Evolutionary conservation across 2,888 invertebrate genomes (phyloP).

Genomic region (Esperia sulphurella): DNA sequence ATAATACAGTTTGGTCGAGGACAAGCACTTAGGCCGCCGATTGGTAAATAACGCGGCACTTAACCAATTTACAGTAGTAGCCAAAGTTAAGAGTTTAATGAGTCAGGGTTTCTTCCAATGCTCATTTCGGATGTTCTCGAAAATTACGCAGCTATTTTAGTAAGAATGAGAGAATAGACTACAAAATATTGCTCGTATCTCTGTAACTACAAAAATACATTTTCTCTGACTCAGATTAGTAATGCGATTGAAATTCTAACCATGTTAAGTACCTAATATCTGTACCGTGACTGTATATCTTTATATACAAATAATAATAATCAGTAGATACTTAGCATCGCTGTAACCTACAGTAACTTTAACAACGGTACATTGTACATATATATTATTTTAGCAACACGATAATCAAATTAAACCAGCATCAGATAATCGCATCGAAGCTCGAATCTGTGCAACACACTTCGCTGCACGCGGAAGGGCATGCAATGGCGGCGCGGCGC

Average conservation of each 20-base stretch:
- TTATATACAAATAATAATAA: too few relatives aligned
- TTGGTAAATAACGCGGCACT: slow-evolving; percentile 33
- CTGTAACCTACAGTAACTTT: too few relatives aligned
- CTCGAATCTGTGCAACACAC: slow-evolving; percentile 5
- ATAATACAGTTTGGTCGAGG: too few relatives aligned
- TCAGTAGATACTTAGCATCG: too few relatives aligned
- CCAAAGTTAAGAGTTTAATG: background rate
- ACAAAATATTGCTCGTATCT: too few relatives aligned
- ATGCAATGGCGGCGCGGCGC: slow-evolving; percentile 15
- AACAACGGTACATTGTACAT: too few relatives aligned
- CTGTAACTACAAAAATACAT: too few relatives aligned
- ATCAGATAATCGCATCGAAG: slow-evolving; percentile 2
- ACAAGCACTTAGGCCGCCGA: background rate
- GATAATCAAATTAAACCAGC: slow-evolving; percentile 7
- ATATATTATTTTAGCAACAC: background rate
- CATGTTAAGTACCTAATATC: too few relatives aligned
- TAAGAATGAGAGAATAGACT: too few relatives aligned
- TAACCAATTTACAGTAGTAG: slow-evolving; percentile 33
- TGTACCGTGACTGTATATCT: too few relatives aligned
- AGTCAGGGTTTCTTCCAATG: background rate
- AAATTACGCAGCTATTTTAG: background rate
- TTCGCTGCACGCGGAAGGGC: slow-evolving; percentile 23
- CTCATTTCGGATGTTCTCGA: background rate
- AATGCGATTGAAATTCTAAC: too few relatives aligned
- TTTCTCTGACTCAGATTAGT: too few relatives aligned